Conservation (phyloP, 2,797 vertebrate species). For the Rhinophrynus dorsalis region DNA sequence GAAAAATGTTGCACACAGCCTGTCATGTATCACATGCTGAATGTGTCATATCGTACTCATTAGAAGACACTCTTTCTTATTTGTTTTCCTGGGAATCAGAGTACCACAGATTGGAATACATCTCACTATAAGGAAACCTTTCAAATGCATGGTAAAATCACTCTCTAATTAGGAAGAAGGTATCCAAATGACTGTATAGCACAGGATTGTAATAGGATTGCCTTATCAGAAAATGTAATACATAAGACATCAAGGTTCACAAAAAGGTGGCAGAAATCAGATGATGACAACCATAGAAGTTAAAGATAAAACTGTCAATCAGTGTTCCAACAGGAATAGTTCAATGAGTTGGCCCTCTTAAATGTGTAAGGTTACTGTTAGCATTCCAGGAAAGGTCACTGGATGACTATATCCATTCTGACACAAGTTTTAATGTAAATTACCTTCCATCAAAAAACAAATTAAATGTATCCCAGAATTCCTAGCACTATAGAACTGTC, state of each 20-base stretch:
- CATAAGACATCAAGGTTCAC: constrained; percentile 2
- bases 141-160: constrained; percentile 3
- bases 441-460: no score
- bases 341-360: neutral
- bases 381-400: no score
- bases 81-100: neutral
- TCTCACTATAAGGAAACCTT: constrained; percentile 2
- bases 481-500: neutral
- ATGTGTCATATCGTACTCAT: constrained; percentile 20
- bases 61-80: constrained; percentile 4
- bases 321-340: neutral
- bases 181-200: constrained; percentile 9
- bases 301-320: constrained; percentile 24
- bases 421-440: no score
- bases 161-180: constrained; percentile 21
- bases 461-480: neutral
- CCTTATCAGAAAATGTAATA: constrained; percentile 21
- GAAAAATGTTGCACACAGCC: no score
- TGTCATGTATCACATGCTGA: constrained; percentile 3
- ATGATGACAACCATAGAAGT: neutral
- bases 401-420: no score
- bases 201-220: constrained; percentile 25
- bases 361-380: neutral
- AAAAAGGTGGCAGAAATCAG: constrained; percentile 12
- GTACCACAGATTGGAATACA: constrained; percentile 1